Percentiles rank a stretch among this genome's conserved stretches.
These are phyloP conservation scores for Camelus bactrianus DNA, from an alignment of 2,113 vertebrate species.

Conservation along the genomic window DNA sequence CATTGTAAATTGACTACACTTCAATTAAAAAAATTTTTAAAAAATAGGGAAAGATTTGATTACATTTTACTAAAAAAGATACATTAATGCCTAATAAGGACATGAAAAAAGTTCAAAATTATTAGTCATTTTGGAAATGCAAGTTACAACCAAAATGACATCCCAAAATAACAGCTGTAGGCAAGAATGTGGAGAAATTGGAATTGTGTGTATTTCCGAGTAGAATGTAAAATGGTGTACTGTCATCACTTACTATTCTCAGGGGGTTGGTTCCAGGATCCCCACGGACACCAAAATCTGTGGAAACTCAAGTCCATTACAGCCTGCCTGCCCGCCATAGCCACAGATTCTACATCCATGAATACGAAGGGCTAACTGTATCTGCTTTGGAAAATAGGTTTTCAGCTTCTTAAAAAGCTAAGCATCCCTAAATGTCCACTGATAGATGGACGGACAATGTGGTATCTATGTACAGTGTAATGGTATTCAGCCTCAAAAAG, in stretches of 20 bases:
- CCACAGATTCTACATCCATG: too few relatives aligned
- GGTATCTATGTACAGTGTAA: not conserved
- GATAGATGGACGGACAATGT: not conserved
- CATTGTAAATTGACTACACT: too few relatives aligned
- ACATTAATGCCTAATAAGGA: too few relatives aligned
- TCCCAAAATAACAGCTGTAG: not conserved
- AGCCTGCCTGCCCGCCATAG: too few relatives aligned
- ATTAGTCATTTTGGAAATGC: slow-evolving; percentile 13
- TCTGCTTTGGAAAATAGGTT: not conserved
- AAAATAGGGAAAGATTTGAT: too few relatives aligned
- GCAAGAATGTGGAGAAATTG: not conserved
- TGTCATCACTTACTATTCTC: too few relatives aligned
- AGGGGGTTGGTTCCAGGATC: too few relatives aligned
- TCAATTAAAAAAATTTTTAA: too few relatives aligned
- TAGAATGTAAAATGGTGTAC: not conserved
- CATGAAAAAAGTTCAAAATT: not conserved
- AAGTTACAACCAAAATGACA: not conserved
- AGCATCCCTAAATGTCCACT: not conserved
- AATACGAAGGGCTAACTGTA: not conserved
- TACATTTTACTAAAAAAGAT: too few relatives aligned
- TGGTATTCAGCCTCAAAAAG: not conserved
- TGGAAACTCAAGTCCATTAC: too few relatives aligned
- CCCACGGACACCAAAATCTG: too few relatives aligned
- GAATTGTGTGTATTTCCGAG: not conserved
- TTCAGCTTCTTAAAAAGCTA: not conserved